Base-by-base conservation (phyloP, 2,888 invertebrate species). In the Teleogryllus oceanicus region DNA sequence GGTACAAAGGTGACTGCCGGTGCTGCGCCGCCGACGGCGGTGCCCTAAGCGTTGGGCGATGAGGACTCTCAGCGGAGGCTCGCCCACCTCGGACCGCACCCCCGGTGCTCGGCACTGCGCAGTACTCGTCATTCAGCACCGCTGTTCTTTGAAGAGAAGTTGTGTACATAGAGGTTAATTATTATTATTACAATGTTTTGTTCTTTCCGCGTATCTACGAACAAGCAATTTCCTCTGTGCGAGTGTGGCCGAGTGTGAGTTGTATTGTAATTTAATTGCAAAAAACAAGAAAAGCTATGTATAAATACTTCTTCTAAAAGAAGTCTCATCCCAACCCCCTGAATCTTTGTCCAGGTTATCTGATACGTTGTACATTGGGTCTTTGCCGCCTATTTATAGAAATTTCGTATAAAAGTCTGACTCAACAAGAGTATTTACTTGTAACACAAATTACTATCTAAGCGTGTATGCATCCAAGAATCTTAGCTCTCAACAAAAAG, bases 171-270 rank as follows among this genome's bases (percentile, higher is more conserved):
- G 50, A 79, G 76, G 24, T 50, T 79, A 51, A 74, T 79, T 74
- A 74, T 76, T 79, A 79, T 50, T 77, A 77, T 79, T 49, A 49
- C 78, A 37, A 75, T 78, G 49, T 79, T 76, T 79, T 79, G 79
- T 79, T 79, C 79, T 62, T 62, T 62, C 5, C 62, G 62, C 62
- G 62, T 62, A 62, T 62, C 62, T 62, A 62, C n/a, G 62, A 62
- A 62, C 62, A 62, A 62, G 13, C 62, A 62, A 13, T 62, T 62
- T 62, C 37, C 62, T 62, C 62, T 62, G 62, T 62, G 62, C 62
- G 62, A 4, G 62, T 62, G 62, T 62, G 62, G 37, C 37, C 62
- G 62, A 62, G n/a, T 62, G 62, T 62, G 16, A 62, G 62, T 62
- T 62, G 62, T 62, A 62, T 62, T 13, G 62, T 62, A 62, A 62